Conservation (phyloP, 2,888 invertebrate genomes). For the Hypsopygia costalis region DNA sequence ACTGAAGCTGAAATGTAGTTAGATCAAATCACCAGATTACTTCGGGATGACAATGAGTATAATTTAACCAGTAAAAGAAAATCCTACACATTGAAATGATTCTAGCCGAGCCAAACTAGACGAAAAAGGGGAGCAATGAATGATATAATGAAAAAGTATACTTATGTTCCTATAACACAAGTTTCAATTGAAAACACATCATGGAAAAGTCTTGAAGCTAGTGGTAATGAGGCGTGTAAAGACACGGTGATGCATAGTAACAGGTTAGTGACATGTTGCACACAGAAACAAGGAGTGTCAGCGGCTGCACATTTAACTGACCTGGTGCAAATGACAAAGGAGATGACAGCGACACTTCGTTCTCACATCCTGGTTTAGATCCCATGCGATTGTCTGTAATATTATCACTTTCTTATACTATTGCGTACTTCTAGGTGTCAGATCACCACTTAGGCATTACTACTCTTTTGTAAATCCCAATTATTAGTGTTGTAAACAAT, state of each 20-base stretch:
- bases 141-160: constrained; percentile 23
- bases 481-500: too few relatives aligned
- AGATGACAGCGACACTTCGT: constrained; percentile 76
- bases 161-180: background rate
- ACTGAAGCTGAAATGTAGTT: background rate
- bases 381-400: constrained; percentile 80
- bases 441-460: too few relatives aligned
- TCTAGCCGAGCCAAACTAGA: constrained; percentile 3
- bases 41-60: background rate
- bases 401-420: constrained; percentile 59
- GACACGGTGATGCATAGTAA: constrained; percentile 35
- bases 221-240: constrained; percentile 44
- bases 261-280: constrained; percentile 76
- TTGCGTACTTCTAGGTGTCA: constrained; percentile 11
- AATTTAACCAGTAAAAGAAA: constrained; percentile 4
- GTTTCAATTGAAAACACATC: background rate
- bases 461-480: too few relatives aligned
- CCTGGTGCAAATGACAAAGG: constrained; percentile 78
- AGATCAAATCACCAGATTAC: background rate
- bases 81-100: constrained; percentile 10
- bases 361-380: constrained; percentile 74
- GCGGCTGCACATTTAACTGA: constrained; percentile 75
- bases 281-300: constrained; percentile 70
- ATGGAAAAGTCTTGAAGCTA: constrained; percentile 27
- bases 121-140: background rate